A percentile compares a stretch with the other conserved stretches of the same genome.
Conservation (phyloP, 2,888 invertebrate genomes). For the Eilema sororculum region DNA sequence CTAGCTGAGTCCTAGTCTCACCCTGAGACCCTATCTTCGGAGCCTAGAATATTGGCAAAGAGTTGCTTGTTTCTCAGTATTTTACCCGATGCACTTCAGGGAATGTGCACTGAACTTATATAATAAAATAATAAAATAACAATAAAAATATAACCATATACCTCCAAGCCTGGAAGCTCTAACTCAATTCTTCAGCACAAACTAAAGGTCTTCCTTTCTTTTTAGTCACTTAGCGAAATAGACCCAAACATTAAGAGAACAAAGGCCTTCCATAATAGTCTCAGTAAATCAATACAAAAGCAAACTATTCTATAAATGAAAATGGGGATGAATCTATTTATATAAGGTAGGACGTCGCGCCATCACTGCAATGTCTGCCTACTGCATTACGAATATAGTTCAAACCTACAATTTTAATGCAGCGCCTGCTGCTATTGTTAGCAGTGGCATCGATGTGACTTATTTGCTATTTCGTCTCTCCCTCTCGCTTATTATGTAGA, state of each 20-base stretch:
- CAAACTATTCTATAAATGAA: slow-evolving; percentile 24
- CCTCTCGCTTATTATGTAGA: background rate
- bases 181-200: background rate
- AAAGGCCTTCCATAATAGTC: background rate
- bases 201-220: background rate
- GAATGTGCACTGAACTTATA: too few relatives aligned
- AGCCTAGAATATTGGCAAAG: too few relatives aligned
- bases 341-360: slow-evolving; percentile 24
- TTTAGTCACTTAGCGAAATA: background rate
- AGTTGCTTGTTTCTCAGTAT: too few relatives aligned
- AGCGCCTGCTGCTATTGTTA: slow-evolving; percentile 27
- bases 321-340: slow-evolving; percentile 29
- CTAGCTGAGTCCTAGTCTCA: too few relatives aligned
- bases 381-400: slow-evolving; percentile 23
- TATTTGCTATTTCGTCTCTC: slow-evolving; percentile 8
- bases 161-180: too few relatives aligned
- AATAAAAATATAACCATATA: too few relatives aligned
- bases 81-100: too few relatives aligned
- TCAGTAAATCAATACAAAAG: slow-evolving; percentile 26
- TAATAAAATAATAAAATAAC: too few relatives aligned
- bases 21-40: too few relatives aligned
- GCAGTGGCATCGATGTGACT: slow-evolving; percentile 8
- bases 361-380: slow-evolving; percentile 24
- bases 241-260: background rate
- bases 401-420: slow-evolving; percentile 25